A percentile compares a stretch with the other conserved stretches of the same genome.
phyloP scores from a whole-genome alignment of 2,797 vertebrate species.

The Enteromius afrohamiltoni region DNA sequence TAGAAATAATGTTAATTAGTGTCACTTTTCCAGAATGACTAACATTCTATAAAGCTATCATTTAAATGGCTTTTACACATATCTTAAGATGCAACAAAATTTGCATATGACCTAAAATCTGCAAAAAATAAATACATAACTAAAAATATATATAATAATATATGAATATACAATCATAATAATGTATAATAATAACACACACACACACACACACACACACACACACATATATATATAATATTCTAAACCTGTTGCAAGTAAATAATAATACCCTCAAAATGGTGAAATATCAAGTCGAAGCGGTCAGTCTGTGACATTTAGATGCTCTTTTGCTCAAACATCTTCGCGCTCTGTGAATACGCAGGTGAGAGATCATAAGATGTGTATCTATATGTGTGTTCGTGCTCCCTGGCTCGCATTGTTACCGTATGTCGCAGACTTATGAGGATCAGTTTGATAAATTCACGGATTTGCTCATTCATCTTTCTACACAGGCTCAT shows the following conservation, averaged over 20 bases:
- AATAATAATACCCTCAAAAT: neutral
- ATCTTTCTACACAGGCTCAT: constrained; percentile 23
- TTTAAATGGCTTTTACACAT: too few relatives aligned
- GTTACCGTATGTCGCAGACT: neutral
- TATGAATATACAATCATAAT: too few relatives aligned
- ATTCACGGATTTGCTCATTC: constrained; percentile 35
- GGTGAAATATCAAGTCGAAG: neutral
- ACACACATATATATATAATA: too few relatives aligned
- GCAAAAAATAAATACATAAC: too few relatives aligned
- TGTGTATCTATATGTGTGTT: neutral
- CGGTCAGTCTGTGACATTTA: neutral
- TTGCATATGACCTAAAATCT: too few relatives aligned
- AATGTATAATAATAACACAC: too few relatives aligned
- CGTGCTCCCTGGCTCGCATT: neutral
- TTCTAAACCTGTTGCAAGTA: too few relatives aligned
- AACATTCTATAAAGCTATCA: too few relatives aligned
- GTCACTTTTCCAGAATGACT: neutral
- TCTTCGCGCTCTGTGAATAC: neutral
- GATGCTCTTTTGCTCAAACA: neutral
- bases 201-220: too few relatives aligned
- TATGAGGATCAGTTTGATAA: constrained; percentile 17
- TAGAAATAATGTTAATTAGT: neutral
- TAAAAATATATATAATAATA: too few relatives aligned
- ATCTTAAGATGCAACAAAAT: too few relatives aligned
- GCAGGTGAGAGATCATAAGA: constrained; percentile 2